Evolutionary conservation across 2,797 vertebrate genomes (phyloP).

Genomic region (Phylloscopus collybita): DNA sequence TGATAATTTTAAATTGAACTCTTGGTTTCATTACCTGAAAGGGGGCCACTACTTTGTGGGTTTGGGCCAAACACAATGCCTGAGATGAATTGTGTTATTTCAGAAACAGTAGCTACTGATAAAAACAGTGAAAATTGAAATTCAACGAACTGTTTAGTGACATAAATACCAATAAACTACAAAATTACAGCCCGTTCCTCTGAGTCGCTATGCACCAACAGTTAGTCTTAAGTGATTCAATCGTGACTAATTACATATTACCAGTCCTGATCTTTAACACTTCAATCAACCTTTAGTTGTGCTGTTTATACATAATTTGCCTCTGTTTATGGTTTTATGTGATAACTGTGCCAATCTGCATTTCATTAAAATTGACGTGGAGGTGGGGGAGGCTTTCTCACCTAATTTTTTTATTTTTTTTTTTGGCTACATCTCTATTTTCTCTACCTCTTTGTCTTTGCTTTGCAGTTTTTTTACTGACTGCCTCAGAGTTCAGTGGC

Average conservation of each 20-base stretch:
- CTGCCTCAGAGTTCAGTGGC: background rate
- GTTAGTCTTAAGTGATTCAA: slow-evolving; percentile 31
- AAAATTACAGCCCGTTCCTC: slow-evolving; percentile 16
- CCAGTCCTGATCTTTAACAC: slow-evolving; percentile 19
- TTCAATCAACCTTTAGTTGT: slow-evolving; percentile 32
- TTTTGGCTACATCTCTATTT: background rate
- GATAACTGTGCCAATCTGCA: slow-evolving; percentile 1
- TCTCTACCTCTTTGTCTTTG: background rate
- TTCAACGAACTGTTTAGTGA: background rate
- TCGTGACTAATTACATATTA: slow-evolving; percentile 42
- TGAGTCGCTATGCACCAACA: background rate
- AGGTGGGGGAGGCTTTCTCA: background rate
- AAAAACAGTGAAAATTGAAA: background rate
- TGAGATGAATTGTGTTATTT: background rate
- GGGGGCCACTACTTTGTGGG: background rate
- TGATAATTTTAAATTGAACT: background rate
- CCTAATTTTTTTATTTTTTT: background rate
- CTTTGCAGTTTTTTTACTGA: background rate
- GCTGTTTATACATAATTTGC: slow-evolving; percentile 26
- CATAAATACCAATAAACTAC: slow-evolving; percentile 1
- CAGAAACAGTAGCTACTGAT: background rate
- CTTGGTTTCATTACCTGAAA: background rate
- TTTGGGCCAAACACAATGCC: background rate
- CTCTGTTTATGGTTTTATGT: slow-evolving; percentile 20
- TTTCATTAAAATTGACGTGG: slow-evolving; percentile 4